phyloP scores from a whole-genome alignment of 2,113 vertebrate genomes.

The Myodes glareolus region DNA sequence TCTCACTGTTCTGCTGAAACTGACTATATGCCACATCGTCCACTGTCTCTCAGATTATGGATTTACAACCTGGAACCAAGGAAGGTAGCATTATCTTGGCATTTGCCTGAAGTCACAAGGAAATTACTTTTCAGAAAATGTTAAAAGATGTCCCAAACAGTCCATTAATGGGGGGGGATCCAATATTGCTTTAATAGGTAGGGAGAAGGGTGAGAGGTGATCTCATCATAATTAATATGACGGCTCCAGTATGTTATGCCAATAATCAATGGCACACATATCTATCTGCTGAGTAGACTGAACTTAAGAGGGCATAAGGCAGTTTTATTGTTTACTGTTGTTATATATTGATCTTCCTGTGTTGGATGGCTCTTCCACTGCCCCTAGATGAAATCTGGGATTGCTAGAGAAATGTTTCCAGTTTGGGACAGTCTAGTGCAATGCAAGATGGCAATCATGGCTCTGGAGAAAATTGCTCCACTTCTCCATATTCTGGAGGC shows the following conservation, averaged over 20 bases:
- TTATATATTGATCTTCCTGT: background rate
- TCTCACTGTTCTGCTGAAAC: background rate
- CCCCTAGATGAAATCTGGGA: background rate
- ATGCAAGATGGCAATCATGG: background rate
- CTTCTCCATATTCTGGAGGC: background rate
- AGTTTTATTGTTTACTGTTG: background rate
- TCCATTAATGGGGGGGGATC: background rate
- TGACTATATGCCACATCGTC: background rate
- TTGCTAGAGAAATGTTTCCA: background rate
- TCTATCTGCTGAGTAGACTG: background rate
- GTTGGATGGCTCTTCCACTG: background rate
- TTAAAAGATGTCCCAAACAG: background rate
- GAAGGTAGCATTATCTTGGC: background rate
- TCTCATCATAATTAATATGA: conserved; percentile 9
- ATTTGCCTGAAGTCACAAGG: background rate
- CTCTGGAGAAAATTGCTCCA: background rate
- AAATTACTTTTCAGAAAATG: conserved; percentile 8
- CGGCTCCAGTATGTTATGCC: background rate
- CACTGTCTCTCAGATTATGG: background rate
- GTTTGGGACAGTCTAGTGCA: background rate
- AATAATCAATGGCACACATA: background rate
- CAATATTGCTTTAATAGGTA: background rate
- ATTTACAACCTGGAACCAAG: conserved; percentile 6
- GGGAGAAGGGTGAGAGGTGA: conserved; percentile 11
- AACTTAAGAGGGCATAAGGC: background rate